A percentile compares a stretch with the other conserved stretches of the same genome.
phyloP scores from a whole-genome alignment of 1,140 invertebrate genomes.

The Ostrea denselamellosa region DNA sequence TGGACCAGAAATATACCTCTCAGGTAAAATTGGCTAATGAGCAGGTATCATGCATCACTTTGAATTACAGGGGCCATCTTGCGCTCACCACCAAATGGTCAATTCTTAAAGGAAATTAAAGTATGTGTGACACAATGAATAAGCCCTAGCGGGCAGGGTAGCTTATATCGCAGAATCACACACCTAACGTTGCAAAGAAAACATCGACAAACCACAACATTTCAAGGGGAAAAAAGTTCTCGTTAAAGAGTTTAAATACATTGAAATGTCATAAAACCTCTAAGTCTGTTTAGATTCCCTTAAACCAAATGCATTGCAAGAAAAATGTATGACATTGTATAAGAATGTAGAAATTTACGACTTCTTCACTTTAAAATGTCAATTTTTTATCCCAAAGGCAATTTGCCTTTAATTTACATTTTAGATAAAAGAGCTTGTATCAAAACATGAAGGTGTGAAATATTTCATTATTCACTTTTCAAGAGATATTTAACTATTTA shows the following conservation, averaged over 20 bases:
- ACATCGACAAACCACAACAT: not conserved
- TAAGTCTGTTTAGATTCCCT: not conserved
- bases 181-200: not conserved
- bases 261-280: not conserved
- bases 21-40: conserved; percentile 8
- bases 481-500: not conserved
- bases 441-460: not conserved
- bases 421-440: not conserved
- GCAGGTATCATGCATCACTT: not conserved
- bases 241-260: not conserved
- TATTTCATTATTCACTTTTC: not conserved
- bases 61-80: not conserved
- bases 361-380: not conserved
- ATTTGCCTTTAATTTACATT: not conserved
- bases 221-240: not conserved
- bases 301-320: not conserved
- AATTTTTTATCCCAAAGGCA: not conserved
- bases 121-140: not conserved
- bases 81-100: not conserved
- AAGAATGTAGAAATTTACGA: not conserved
- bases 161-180: not conserved
- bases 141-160: not conserved
- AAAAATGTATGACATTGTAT: not conserved
- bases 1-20: not conserved
- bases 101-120: not conserved